A percentile compares a stretch with the other conserved stretches of the same genome.
Conservation (phyloP, 2,113 vertebrate species). For the Martes martes region DNA sequence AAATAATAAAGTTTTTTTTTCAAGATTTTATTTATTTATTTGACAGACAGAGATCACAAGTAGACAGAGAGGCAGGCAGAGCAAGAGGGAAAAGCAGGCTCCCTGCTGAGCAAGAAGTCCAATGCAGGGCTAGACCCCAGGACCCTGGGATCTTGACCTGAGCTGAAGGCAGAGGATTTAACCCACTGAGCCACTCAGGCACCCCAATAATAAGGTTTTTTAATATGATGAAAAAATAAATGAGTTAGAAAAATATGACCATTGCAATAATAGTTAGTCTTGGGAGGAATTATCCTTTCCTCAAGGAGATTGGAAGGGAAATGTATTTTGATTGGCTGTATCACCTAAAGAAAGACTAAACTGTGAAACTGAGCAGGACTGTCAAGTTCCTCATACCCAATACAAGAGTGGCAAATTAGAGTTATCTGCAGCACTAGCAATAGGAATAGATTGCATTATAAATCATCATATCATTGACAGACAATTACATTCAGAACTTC, state of each 20-base stretch:
- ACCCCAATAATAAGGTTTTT: not conserved
- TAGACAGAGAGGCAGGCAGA: no score
- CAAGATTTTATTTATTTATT: no score
- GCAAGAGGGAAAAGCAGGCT: no score
- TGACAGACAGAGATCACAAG: no score
- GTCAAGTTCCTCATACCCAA: constrained; percentile 82
- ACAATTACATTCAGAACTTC: constrained; percentile 86
- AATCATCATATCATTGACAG: constrained; percentile 87
- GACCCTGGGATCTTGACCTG: no score
- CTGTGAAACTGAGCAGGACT: constrained; percentile 80
- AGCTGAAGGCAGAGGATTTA: no score
- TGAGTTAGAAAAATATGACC: constrained; percentile 59
- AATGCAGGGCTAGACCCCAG: no score
- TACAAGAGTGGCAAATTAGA: constrained; percentile 84
- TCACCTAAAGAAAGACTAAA: constrained; percentile 79
- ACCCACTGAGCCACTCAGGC: no score
- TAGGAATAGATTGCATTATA: constrained; percentile 85
- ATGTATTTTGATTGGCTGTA: constrained; percentile 74
- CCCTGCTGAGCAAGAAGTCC: no score
- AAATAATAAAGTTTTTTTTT: not conserved
- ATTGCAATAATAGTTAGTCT: constrained; percentile 60
- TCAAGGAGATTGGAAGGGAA: constrained; percentile 56
- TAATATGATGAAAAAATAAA: constrained; percentile 50
- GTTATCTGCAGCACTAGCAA: constrained; percentile 81
- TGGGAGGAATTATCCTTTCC: constrained; percentile 67